phyloP scores from a whole-genome alignment of 2,797 vertebrate species.

The Sciurus carolinensis region DNA sequence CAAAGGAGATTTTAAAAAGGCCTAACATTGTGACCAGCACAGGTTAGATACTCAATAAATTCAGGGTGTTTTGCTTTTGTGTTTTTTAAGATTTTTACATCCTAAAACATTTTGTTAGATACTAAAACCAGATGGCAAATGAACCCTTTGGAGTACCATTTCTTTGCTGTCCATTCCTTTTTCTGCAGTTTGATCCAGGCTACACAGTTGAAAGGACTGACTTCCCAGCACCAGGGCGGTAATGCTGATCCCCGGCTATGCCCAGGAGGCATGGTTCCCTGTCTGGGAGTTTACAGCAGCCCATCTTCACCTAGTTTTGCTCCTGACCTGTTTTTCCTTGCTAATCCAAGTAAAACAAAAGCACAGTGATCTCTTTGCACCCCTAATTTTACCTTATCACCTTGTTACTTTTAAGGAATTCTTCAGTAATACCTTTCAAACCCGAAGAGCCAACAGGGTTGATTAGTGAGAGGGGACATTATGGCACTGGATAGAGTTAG shows the following conservation, averaged over 20 bases:
- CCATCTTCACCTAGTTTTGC: neutral
- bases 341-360: neutral
- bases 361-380: neutral
- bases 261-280: neutral
- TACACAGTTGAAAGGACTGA: neutral
- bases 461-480: neutral
- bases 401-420: conserved; percentile 25
- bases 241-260: neutral
- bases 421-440: neutral
- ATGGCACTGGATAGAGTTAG: neutral
- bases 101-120: neutral
- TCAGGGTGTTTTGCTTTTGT: neutral
- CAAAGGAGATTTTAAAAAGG: neutral
- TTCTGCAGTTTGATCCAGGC: neutral
- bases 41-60: neutral
- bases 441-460: neutral
- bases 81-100: conserved; percentile 9
- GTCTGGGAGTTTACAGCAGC: neutral
- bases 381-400: neutral
- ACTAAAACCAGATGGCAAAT: neutral
- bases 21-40: neutral
- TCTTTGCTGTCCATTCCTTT: neutral
- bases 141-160: neutral
- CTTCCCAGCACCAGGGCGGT: neutral
- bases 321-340: neutral